Evolutionary conservation across 2,888 invertebrate genomes (phyloP), one percentile per base, ranked within the genome.

Genomic region (Ochlodes sylvanus): DNA sequence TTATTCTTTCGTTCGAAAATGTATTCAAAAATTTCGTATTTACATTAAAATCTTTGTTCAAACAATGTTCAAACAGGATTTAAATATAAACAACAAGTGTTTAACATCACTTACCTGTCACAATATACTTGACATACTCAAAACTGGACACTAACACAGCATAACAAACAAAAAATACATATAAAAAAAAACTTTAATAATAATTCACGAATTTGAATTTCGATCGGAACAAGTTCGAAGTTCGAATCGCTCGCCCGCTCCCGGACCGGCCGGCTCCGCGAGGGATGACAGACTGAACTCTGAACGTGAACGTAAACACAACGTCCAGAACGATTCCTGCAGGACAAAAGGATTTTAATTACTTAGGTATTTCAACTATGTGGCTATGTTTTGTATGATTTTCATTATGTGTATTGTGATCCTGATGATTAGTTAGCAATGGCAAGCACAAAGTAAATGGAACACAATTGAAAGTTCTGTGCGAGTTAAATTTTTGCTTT

Each of bases 151-250:
- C 38, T 38, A n/a, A 38, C 62, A 62, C 38, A 14, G 9, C 50
- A 62, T 52, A 62, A 19, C 6, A 38, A 62, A 38, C 38, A n/a
- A 3, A 14, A 41, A 56, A 12, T 10, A 10, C 2, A 9, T 38
- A n/a, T n/a, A n/a, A n/a, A n/a, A n/a, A n/a, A n/a, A 12, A 12
- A 38, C 38, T 2, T 12, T 12, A 38, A 61, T 4, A 47, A 61
- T n/a, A n/a, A n/a, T 61, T 61, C 2, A 50, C 32, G 15, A 52
- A 62, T 34, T 32, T 32, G 2, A 9, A 54, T n/a, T 54, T 54
- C 54, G 54, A 50, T 62, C 50, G 57, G 41, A 50, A 62, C 47
- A 62, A 62, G 61, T 62, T 62, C 61, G 32, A 44, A 60, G 47
- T 47, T 32, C 27, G 47, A 47, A 44, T 60, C 47, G 19, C 17